These are phyloP conservation scores for Abscondita cerata DNA, from an alignment of 2,888 invertebrate species.

Conservation along the genomic window DNA sequence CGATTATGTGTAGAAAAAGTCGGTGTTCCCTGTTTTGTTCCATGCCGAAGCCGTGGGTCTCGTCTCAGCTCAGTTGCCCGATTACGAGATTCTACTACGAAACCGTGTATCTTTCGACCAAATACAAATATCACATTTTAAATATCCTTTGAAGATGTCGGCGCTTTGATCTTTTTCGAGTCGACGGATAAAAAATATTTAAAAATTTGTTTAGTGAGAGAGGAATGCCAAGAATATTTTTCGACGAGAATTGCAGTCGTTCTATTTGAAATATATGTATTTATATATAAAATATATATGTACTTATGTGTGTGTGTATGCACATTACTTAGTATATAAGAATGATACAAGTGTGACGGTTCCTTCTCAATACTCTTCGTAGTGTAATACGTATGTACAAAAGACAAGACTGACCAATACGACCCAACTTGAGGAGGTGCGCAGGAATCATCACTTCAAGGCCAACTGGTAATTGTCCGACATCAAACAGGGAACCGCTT, in stretches of 20 bases:
- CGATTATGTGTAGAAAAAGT: background rate
- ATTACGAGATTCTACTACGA: constrained; percentile 33
- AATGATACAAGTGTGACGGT: constrained; percentile 16
- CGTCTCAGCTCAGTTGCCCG: constrained; percentile 14
- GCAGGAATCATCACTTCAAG: constrained; percentile 45
- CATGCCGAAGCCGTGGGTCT: too few relatives aligned
- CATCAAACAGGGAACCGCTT: constrained; percentile 45
- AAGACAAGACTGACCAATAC: constrained; percentile 31
- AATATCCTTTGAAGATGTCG: constrained; percentile 36
- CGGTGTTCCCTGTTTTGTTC: background rate
- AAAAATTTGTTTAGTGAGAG: constrained; percentile 18
- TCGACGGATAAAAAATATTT: constrained; percentile 8
- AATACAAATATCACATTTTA: constrained; percentile 37
- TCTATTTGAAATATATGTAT: constrained; percentile 12
- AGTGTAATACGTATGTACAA: constrained; percentile 6
- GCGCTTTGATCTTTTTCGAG: constrained; percentile 19
- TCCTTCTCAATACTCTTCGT: constrained; percentile 14
- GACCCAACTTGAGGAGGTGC: constrained; percentile 38
- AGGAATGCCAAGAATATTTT: constrained; percentile 14
- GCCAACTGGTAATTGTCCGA: constrained; percentile 48
- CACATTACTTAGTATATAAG: too few relatives aligned
- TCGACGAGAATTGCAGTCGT: constrained; percentile 11
- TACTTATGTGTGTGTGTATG: too few relatives aligned
- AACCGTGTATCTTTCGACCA: constrained; percentile 34
- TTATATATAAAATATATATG: too few relatives aligned